A percentile compares a stretch with the other conserved stretches of the same genome.
These are phyloP conservation scores for Acanthochromis polyacanthus DNA, from an alignment of 2,113 vertebrate species.

Conservation along the genomic window DNA sequence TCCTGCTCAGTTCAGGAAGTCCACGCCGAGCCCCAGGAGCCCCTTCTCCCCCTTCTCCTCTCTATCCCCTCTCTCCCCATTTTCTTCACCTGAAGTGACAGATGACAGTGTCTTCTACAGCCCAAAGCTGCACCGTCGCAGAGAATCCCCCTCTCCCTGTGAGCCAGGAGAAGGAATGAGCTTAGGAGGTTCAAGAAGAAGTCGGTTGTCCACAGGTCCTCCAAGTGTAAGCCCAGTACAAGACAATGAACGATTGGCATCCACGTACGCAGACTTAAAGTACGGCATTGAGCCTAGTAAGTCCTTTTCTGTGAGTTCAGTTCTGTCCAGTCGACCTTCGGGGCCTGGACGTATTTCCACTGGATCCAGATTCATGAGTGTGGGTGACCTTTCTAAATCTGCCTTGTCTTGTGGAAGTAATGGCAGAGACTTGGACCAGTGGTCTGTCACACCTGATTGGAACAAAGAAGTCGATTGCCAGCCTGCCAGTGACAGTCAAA, in stretches of 20 bases:
- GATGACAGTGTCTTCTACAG: conserved; percentile 82
- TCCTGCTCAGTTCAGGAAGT: conserved; percentile 51
- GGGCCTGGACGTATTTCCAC: conserved; percentile 83
- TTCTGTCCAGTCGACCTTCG: conserved; percentile 80
- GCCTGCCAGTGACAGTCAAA: background rate
- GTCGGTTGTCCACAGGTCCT: conserved; percentile 62
- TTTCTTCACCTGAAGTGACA: conserved; percentile 51
- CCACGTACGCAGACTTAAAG: conserved; percentile 81
- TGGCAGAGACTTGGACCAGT: conserved; percentile 37
- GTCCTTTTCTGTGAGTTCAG: conserved; percentile 82
- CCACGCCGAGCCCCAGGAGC: conserved; percentile 67
- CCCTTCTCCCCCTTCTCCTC: conserved; percentile 75
- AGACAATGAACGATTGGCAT: conserved; percentile 36
- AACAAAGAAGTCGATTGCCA: background rate
- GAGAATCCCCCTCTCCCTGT: conserved; percentile 57
- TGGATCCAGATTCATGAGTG: conserved; percentile 75
- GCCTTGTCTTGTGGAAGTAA: conserved; percentile 30
- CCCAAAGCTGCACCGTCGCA: conserved; percentile 66
- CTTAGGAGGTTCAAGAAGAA: conserved; percentile 52
- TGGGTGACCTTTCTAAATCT: conserved; percentile 71
- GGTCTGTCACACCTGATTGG: conserved; percentile 31
- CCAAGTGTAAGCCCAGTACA: conserved; percentile 37
- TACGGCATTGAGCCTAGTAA: conserved; percentile 80
- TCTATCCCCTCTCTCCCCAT: conserved; percentile 65
- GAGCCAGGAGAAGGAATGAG: conserved; percentile 61